Percentiles rank a stretch among this genome's conserved stretches.
Evolutionary conservation across 2,888 invertebrate species (phyloP).

Genomic region (Trissolcus brochymenae): DNA sequence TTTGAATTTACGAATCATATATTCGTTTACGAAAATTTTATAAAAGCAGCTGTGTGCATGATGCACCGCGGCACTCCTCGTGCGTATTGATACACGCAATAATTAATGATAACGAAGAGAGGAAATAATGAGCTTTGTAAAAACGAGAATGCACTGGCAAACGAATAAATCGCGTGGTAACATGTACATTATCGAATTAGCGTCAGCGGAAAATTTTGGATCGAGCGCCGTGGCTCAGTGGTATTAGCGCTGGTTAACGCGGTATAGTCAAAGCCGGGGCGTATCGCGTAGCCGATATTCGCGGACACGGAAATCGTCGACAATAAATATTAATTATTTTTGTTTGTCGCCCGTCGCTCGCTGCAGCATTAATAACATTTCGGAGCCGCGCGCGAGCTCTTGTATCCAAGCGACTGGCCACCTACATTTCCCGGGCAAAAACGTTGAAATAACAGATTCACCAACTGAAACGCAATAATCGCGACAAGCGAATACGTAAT

Average conservation of each 20-base stretch:
- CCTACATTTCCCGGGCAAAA: slow-evolving; percentile 65
- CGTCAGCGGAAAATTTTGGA: slow-evolving; percentile 65
- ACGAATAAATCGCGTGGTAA: slow-evolving; percentile 66
- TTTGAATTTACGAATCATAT: slow-evolving; percentile 49
- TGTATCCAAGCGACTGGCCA: slow-evolving; percentile 58
- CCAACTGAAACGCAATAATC: slow-evolving; percentile 75
- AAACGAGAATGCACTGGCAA: slow-evolving; percentile 65
- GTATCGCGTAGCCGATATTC: slow-evolving; percentile 63
- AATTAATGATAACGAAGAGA: slow-evolving; percentile 57
- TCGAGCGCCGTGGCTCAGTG: slow-evolving; percentile 56
- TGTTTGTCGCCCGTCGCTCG: slow-evolving; percentile 73
- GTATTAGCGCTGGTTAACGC: slow-evolving; percentile 56
- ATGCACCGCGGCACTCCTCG: slow-evolving; percentile 40
- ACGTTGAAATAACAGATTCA: slow-evolving; percentile 74
- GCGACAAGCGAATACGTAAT: slow-evolving; percentile 74
- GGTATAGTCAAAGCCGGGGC: slow-evolving; percentile 60
- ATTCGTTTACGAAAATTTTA: slow-evolving; percentile 51
- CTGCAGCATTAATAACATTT: slow-evolving; percentile 75
- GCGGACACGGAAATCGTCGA: slow-evolving; percentile 73
- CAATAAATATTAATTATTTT: slow-evolving; percentile 77
- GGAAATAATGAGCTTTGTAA: slow-evolving; percentile 60
- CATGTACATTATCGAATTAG: slow-evolving; percentile 73
- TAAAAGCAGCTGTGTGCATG: slow-evolving; percentile 46
- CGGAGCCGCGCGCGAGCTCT: slow-evolving; percentile 63
- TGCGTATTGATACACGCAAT: slow-evolving; percentile 52